Evolutionary conservation across 2,797 vertebrate genomes (phyloP), one percentile per base, ranked within the genome.

Genomic region (Synanceia verrucosa): DNA sequence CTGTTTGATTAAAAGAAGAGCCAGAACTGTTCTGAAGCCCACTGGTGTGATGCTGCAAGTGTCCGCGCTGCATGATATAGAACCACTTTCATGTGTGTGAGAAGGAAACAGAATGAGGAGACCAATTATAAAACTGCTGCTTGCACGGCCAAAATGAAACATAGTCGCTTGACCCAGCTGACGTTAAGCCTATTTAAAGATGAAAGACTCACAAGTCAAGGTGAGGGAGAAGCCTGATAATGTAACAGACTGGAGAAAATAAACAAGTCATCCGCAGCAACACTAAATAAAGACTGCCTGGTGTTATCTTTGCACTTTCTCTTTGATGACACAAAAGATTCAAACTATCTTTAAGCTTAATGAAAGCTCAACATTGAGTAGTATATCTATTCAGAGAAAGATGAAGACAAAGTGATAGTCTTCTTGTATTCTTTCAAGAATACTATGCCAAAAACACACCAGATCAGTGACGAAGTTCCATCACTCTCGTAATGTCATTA

Each of bases 141-240:
- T 70, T 55, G 39, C 39, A 60, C n/a, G 16, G 67, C 59, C 61
- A 65, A 60, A 69, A 47, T 41, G 46, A 52, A 67, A 55, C 12
- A 6, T 39, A 23, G 34, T 64, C 69, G 68, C 71, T 64, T 84
- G 75, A 84, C 70, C 71, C 37, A 37, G n/a, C n/a, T 41, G 47
- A 55, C 67, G 66, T 78, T 68, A 43, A 81, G 48, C 19, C 58
- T 79, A 72, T 86, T 84, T 76, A 76, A 67, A 77, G 66, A 79
- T 64, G 59, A 79, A 58, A 46, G 68, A 50, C 50, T 73, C 41
- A 41, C 1, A 10, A 57, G 74, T 61, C 60, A 60, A 75, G 48
- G 72, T 76, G 60, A 84, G 47, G 51, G 66, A 60, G 26, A 71
- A 68, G 46, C 19, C 47, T 53, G 21, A 19, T 46, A 72, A 74